Conservation (phyloP, 2,113 vertebrate genomes). For the Nymphicus hollandicus region DNA sequence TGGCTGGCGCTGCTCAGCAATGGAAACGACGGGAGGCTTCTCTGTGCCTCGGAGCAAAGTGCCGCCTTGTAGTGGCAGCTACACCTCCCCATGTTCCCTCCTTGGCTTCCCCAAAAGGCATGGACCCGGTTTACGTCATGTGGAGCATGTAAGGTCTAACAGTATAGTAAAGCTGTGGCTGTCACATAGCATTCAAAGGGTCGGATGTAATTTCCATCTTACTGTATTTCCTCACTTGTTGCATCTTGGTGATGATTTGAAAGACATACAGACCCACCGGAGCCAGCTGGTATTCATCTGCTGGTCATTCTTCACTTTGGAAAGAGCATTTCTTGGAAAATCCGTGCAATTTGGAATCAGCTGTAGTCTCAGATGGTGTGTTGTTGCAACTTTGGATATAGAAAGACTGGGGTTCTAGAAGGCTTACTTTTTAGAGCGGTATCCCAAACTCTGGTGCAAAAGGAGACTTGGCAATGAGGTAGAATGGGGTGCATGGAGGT, state of each 20-base stretch:
- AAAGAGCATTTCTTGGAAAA: not conserved
- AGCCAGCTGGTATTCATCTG: not conserved
- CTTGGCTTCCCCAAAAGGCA: not conserved
- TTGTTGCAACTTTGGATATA: not conserved
- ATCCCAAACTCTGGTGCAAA: not conserved
- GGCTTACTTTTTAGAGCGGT: not conserved
- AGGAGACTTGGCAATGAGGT: not conserved
- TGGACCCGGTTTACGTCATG: fast-evolving
- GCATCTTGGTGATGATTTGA: not conserved
- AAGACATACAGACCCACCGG: not conserved
- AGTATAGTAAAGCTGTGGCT: not conserved
- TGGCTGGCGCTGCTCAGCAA: not conserved
- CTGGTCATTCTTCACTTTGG: not conserved
- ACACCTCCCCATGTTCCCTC: fast-evolving
- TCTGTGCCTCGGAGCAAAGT: not conserved
- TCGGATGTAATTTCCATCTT: not conserved
- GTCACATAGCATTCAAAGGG: not conserved
- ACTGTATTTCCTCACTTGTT: not conserved
- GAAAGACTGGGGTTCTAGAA: not conserved
- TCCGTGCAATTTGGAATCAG: not conserved
- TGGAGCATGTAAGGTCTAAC: fast-evolving
- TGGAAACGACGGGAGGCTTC: not conserved
- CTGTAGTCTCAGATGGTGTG: not conserved
- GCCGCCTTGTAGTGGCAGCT: not conserved
- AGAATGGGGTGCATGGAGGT: not conserved